Evolutionary conservation across 2,113 vertebrate species (phyloP), one percentile per base, ranked within the genome.

Genomic region (Myrmecobius fasciatus): DNA sequence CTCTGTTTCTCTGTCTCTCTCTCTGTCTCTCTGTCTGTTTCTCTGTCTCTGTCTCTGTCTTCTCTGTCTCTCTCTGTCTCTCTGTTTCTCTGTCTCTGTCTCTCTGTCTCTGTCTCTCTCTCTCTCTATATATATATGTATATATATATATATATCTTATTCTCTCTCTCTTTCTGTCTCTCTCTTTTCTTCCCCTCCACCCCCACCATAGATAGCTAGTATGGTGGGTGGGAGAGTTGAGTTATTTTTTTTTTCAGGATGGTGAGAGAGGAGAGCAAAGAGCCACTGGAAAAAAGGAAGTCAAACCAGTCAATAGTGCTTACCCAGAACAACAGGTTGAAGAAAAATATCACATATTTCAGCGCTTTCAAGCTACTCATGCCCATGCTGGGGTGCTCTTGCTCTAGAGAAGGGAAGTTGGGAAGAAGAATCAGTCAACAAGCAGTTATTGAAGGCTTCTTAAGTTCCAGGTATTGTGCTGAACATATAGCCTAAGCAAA

Each of bases 251-350:
- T 67, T 67, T 67, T 36, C 60, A 43, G 67, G 7, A 83, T 43
- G 20, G n/a, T 83, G 20, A 89, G 52, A 95, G 28, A 25, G 75
- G n/a, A 67, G 47, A 93, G 12, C 28, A 91, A 0, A 93, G 3
- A 20, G 52, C 49, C 93, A 14, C 11, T 53, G 11, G 12, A 46
- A 3, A 3, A 4, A 31, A 4, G 10, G 53, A 89, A 91, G 31
- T 92, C 91, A 28, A 92, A 14, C 3, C 43, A 60, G 2, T 8
- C 92, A 83, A 93, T 22, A 93, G 91, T 8, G 97, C 98, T 98
- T 98, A 98, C 98, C 98, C 98, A 98, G 95, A 98, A 98, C 46
- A 98, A 56, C 89, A 98, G 95, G 91, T 98, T 98, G 97, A 98
- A 98, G 93, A 92, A 93, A 96, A 98, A 98, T 54, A 98, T 96